These are phyloP conservation scores for Branchinecta lynchi DNA, from an alignment of 1,140 invertebrate species.

Conservation along the genomic window DNA sequence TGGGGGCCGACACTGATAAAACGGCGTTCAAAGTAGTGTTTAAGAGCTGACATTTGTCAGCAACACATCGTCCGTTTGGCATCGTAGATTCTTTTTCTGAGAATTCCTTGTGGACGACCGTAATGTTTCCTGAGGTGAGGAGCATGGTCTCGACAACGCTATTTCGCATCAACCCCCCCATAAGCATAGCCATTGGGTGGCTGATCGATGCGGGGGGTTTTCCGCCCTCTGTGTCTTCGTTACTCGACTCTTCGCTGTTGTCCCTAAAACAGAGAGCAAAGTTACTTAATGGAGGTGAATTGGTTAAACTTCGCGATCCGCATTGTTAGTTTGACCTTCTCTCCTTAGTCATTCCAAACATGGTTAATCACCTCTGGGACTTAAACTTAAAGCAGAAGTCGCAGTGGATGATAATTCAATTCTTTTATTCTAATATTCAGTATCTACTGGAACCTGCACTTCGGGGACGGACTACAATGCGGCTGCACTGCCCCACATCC, in stretches of 20 bases:
- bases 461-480: no score
- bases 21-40: background rate
- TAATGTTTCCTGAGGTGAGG: background rate
- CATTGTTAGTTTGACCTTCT: no score
- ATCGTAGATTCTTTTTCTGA: background rate
- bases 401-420: no score
- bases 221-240: background rate
- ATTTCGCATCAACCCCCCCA: background rate
- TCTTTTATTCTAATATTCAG: no score
- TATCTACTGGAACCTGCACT: no score
- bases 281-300: no score
- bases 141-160: slow-evolving; percentile 5
- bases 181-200: slow-evolving; percentile 2
- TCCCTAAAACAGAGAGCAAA: background rate
- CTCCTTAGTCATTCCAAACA: no score
- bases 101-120: background rate
- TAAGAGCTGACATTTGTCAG: background rate
- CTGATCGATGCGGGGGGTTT: background rate
- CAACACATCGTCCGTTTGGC: background rate
- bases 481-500: no score
- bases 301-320: no score
- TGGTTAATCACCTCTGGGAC: no score
- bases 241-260: background rate
- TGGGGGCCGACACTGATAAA: background rate
- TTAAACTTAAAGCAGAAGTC: no score